phyloP scores from a whole-genome alignment of 2,113 vertebrate genomes.

The Mixornis gularis region DNA sequence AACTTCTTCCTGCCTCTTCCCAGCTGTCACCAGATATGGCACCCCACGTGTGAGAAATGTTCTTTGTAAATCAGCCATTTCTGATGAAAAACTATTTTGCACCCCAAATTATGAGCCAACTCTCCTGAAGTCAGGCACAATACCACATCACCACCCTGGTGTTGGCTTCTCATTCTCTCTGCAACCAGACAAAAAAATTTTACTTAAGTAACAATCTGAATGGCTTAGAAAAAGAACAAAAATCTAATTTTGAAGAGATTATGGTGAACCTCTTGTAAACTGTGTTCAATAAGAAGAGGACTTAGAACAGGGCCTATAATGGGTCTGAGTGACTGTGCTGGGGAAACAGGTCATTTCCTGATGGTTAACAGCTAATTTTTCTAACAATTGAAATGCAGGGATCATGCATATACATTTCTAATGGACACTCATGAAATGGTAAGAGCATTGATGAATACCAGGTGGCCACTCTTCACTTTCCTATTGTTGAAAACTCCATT shows the following conservation, averaged over 20 bases:
- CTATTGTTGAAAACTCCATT: neutral
- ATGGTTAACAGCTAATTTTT: slow-evolving; percentile 56
- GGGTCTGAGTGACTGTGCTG: slow-evolving; percentile 48
- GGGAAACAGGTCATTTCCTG: slow-evolving; percentile 74
- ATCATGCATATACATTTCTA: slow-evolving; percentile 1
- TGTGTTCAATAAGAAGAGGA: slow-evolving; percentile 67
- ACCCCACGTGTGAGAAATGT: neutral
- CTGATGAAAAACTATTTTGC: neutral
- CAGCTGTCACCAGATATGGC: neutral
- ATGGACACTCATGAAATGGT: slow-evolving; percentile 21
- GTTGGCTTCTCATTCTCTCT: neutral
- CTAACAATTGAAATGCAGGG: neutral
- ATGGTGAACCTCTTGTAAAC: slow-evolving; percentile 71
- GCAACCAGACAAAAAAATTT: neutral
- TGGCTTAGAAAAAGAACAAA: slow-evolving; percentile 50
- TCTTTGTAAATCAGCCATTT: slow-evolving; percentile 4
- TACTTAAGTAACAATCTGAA: slow-evolving; percentile 5
- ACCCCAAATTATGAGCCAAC: neutral
- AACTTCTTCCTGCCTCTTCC: neutral
- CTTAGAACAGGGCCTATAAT: slow-evolving; percentile 64
- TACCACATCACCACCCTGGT: neutral
- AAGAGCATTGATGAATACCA: slow-evolving; percentile 60
- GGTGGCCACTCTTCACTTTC: slow-evolving; percentile 45
- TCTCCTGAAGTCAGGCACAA: rapidly evolving
- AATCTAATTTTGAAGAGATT: slow-evolving; percentile 79